Evolutionary conservation across 2,888 invertebrate genomes (phyloP), one percentile per base, ranked within the genome.

Genomic region (Athalia rosae): DNA sequence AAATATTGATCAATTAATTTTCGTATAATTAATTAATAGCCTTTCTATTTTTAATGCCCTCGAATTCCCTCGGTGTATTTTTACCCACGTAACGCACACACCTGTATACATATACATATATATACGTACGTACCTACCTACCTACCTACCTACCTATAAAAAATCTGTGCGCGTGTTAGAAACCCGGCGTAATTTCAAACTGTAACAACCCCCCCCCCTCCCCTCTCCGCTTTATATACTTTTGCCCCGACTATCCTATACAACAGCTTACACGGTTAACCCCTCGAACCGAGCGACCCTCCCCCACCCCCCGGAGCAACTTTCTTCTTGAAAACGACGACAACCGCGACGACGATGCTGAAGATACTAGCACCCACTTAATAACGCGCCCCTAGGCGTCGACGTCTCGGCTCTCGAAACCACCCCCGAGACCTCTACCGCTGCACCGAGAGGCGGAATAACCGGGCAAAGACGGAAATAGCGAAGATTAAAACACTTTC

Each of bases 1-100:
- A 79, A 82, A 82, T 79, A 82, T 83, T 79, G 80, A 81, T 78
- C 77, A 77, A 79, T 66, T 59, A 28, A 77, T 48, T 11, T 11
- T 50, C 62, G 64, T 59, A 78, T 43, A 79, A 79, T 80, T 80
- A 79, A 82, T 83, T 76, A 79, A 80, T 76, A 73, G 66, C 61
- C 66, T 76, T 76, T 48, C 76, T 47, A 53, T 63, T 41, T 43
- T 76, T 59, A 45, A 48, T 53, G n/a, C 28, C 13, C 69, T 11
- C 45, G 28, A 28, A 28, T 28, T 28, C 28, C 28, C 28, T 28
- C 28, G 28, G 28, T 28, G 28, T n/a, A 28, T 28, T 28, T 28
- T 28, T 28, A 28, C 28, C 28, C 28, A 1, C 28, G 28, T 28
- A 28, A 28, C 28, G n/a, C n/a, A n/a, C n/a, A n/a, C n/a, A 13